phyloP scores from a whole-genome alignment of 2,888 invertebrate genomes.

The Myathropa florea region DNA sequence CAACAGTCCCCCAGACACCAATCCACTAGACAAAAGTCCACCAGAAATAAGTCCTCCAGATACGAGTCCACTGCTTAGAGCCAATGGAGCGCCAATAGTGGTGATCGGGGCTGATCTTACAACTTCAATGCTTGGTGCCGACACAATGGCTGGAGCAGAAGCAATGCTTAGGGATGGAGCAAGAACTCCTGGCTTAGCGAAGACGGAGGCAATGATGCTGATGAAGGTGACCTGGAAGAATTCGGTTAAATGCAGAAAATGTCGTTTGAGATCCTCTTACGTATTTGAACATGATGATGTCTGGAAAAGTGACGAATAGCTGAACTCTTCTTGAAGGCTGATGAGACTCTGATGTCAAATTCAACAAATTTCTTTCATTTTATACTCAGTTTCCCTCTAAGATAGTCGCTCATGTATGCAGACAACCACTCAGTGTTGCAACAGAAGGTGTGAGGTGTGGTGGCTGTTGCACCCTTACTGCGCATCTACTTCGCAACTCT shows the following conservation, averaged over 20 bases:
- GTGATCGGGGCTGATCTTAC: background rate
- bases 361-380: background rate
- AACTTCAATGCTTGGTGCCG: background rate
- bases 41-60: background rate
- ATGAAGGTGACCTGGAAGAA: slow-evolving; percentile 4
- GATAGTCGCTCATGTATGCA: background rate
- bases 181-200: background rate
- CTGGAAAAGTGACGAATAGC: background rate
- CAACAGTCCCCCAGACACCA: slow-evolving; percentile 9
- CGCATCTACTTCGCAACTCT: background rate
- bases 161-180: background rate
- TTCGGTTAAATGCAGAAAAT: background rate
- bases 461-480: background rate
- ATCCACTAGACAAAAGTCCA: slow-evolving; percentile 8
- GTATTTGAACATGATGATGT: slow-evolving; percentile 52
- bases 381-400: slow-evolving; percentile 5
- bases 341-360: slow-evolving; percentile 29
- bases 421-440: background rate
- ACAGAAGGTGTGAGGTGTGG: background rate
- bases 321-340: slow-evolving; percentile 24
- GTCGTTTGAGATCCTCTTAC: slow-evolving; percentile 3
- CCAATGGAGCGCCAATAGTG: background rate
- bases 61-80: background rate
- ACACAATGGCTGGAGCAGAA: background rate
- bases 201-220: slow-evolving; percentile 7